Evolutionary conservation across 1,140 invertebrate species (phyloP), one percentile per base, ranked within the genome.

Genomic region (Cylas formicarius): DNA sequence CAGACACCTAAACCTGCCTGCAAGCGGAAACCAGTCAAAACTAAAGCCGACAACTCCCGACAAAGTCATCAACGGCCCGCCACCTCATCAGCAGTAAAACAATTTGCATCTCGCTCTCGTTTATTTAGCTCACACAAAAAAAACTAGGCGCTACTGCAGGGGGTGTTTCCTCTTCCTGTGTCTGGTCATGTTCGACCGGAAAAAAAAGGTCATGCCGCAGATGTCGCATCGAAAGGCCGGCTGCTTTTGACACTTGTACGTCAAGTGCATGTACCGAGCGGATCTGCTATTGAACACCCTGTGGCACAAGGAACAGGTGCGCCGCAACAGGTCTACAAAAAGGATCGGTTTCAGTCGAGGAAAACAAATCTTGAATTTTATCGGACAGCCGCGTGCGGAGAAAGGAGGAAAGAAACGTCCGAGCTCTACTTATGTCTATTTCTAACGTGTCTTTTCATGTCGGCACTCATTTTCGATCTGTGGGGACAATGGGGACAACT

Each of bases 401-500:
- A n/a, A n/a, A n/a, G n/a, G n/a, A n/a, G n/a, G n/a, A n/a, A n/a
- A n/a, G n/a, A n/a, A n/a, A n/a, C n/a, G n/a, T n/a, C n/a, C n/a
- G n/a, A n/a, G n/a, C n/a, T n/a, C n/a, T n/a, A 14, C 4, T 23
- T 13, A 44, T 48, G 46, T 13, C 21, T 36, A 33, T 40, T 32
- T 14, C 31, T 42, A 17, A 52, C 38, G 27, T 52, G 50, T 20
- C 28, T 33, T 19, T 36, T 43, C 29, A 52, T 38, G 29, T 42
- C 31, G 13, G 27, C 32, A 19, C 44, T 43, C 1, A 42, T 26
- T 22, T 40, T 48, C n/a, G 38, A 28, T 39, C 21, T 38, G 13
- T 45, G 40, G 3, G 29, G 40, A 18, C 46, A 48, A 26, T 27
- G 22, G 10, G 27, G 42, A 24, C 46, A 68, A 13, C 22, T n/a